Evolutionary conservation across 2,888 invertebrate genomes (phyloP), one percentile per base, ranked within the genome.

Genomic region (Eudasyphora cyanicolor): DNA sequence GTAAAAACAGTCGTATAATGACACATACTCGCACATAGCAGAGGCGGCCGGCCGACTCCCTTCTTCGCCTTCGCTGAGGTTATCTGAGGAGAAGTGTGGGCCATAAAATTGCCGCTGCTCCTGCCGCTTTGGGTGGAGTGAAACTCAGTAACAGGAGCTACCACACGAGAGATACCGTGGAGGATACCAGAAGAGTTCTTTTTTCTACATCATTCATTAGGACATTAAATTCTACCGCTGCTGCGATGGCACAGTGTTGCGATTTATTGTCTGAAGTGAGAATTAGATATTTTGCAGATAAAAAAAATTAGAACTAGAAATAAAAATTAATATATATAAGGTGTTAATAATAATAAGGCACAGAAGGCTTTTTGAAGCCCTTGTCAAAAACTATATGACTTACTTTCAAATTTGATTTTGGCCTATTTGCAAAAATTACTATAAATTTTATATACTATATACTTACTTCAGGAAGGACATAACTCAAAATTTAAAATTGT

Each of bases 61-160:
- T 45, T 24, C 21, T 5, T 38, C 62, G 19, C 17, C 12, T 19
- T 8, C 32, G 27, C 1, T 38, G 24, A 8, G 10, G 51, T 38
- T 73, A 64, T 67, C 76, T 73, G 32, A 57, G 42, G 14, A 32
- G 57, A 81, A 81, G 64, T 75, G 21, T 67, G 35, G 70, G 60
- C 38, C 42, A 69, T 82, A 73, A 79, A 80, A 67, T 38, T 57
- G 57, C 60, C 75, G 78, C 79, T 35, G 45, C 80, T 71, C 75
- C 81, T 60, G 75, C 8, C 67, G 24, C 4, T 10, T 10, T 21
- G 24, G 54, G 19, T 7, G 6, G 19, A 10, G 1, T 4, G 14
- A 0, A 24, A 3, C 7, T 4, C 57, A 57, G 57, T 57, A 57
- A 57, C 57, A 57, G 57, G 57, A 57, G 57, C 57, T 27, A 8